Evolutionary conservation across 2,797 vertebrate species (phyloP), one percentile per base, ranked within the genome.

Genomic region (Phataginus tetradactyla): DNA sequence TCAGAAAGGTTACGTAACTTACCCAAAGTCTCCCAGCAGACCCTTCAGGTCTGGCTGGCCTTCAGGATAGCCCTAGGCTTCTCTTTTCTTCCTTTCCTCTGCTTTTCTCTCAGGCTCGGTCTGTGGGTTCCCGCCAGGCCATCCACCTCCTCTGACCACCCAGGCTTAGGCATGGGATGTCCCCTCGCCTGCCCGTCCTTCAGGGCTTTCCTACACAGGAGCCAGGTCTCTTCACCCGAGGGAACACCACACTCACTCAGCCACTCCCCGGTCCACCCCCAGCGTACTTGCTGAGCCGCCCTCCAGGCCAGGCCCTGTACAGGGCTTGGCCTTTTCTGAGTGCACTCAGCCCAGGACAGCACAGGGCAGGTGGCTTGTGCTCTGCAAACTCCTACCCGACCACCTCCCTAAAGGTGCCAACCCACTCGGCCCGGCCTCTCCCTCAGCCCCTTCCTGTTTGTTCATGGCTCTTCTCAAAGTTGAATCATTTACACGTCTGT

Each of bases 1-100:
- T 91, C 81, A 95, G 93, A 45, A 90, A 83, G 64, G 64, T 59
- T 53, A 72, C 17, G 57, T 63, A 81, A 77, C 49, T 64, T 71
- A 10, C 39, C 66, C 49, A 63, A 68, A 55, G 61, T 81, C 90
- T 89, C 83, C 66, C 86, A 93, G 68, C 74, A 68, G 49, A 75
- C 18, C 27, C n/a, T n/a, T n/a, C n/a, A n/a, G n/a, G n/a, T n/a
- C n/a, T n/a, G 59, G 64, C 63, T 85, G 49, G 14, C 27, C 53
- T 32, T 96, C 75, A 0, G 59, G 53, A 32, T 39, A 71, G 61
- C 12, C 13, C 68, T 84, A 1, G 0, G 55, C 32, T 11, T 45
- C 17, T 80, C 77, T 49, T 0, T 32, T 39, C 25, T 59, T 42
- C 25, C 29, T 29, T 10, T n/a, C 72, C 39, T 49, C 53, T n/a